These are phyloP conservation scores for Bubo blakistoni DNA, from an alignment of 2,113 vertebrate species.

Conservation along the genomic window DNA sequence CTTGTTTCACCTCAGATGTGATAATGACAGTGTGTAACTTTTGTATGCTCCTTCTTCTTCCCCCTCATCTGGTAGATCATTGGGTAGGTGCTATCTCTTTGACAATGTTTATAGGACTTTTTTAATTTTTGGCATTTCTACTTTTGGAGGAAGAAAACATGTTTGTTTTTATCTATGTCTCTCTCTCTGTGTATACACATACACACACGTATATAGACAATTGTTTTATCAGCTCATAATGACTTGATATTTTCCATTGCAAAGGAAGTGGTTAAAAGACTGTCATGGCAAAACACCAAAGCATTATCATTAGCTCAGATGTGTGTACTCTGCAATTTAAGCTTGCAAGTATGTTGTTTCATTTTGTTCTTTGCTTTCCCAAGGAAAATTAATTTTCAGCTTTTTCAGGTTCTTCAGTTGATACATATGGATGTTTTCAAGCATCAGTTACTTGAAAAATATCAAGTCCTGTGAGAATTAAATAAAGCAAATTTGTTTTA, in stretches of 20 bases:
- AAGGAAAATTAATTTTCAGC: slow-evolving; percentile 37
- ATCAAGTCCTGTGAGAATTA: slow-evolving; percentile 35
- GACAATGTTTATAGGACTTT: neutral
- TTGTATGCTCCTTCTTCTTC: neutral
- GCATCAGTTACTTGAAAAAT: slow-evolving; percentile 28
- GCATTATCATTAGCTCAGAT: slow-evolving; percentile 36
- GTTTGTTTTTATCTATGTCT: neutral
- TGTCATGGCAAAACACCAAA: slow-evolving; percentile 39
- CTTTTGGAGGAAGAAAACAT: neutral
- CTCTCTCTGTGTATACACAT: neutral
- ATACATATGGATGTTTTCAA: slow-evolving; percentile 53
- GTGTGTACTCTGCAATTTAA: slow-evolving; percentile 26
- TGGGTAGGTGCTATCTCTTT: neutral
- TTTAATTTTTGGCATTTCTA: neutral
- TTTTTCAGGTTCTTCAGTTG: slow-evolving; percentile 30
- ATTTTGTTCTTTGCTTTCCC: slow-evolving; percentile 42
- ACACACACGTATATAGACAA: neutral
- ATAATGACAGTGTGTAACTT: neutral
- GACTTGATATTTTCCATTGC: slow-evolving; percentile 13
- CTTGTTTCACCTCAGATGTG: neutral
- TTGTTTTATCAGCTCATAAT: slow-evolving; percentile 13
- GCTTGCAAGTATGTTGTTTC: slow-evolving; percentile 24
- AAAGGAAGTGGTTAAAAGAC: neutral
- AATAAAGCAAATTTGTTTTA: slow-evolving; percentile 43
- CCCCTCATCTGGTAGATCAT: neutral